phyloP scores from a whole-genome alignment of 2,888 invertebrate species.

The Thecophora atra region DNA sequence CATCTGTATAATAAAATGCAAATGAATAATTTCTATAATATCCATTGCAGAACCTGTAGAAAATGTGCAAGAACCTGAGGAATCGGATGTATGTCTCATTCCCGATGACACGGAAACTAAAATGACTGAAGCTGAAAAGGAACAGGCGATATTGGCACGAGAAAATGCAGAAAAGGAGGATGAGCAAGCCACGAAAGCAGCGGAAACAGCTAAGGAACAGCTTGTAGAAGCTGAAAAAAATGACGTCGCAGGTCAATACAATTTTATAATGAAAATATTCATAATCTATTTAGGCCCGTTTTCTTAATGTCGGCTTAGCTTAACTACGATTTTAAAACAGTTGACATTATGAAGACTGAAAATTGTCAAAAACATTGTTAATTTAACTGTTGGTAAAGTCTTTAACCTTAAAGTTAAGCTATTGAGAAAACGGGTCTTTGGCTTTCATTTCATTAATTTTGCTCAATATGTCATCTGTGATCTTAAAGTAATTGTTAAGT shows the following conservation, averaged over 20 bases:
- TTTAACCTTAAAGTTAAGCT: too few relatives aligned
- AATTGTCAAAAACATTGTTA: too few relatives aligned
- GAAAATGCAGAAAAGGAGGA: conserved; percentile 63
- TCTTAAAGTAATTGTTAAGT: too few relatives aligned
- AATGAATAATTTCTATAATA: neutral
- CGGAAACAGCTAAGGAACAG: conserved; percentile 43
- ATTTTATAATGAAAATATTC: neutral
- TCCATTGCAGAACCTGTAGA: conserved; percentile 65
- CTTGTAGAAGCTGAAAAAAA: conserved; percentile 41
- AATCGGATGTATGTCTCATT: conserved; percentile 75
- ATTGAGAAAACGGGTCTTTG: neutral
- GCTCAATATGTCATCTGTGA: neutral
- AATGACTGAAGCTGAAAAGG: conserved; percentile 75
- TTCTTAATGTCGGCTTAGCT: neutral
- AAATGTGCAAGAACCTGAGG: conserved; percentile 68
- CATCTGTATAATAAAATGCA: neutral
- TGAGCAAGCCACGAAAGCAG: conserved; percentile 43
- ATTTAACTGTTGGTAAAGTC: too few relatives aligned
- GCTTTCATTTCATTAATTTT: neutral
- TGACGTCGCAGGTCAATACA: conserved; percentile 48
- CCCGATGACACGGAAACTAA: conserved; percentile 74
- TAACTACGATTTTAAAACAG: too few relatives aligned
- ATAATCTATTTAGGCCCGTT: neutral
- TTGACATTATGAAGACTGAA: too few relatives aligned
- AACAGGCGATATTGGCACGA: conserved; percentile 67